Conservation (phyloP, 2,888 invertebrate genomes). For the Pristionchus arcanus region DNA sequence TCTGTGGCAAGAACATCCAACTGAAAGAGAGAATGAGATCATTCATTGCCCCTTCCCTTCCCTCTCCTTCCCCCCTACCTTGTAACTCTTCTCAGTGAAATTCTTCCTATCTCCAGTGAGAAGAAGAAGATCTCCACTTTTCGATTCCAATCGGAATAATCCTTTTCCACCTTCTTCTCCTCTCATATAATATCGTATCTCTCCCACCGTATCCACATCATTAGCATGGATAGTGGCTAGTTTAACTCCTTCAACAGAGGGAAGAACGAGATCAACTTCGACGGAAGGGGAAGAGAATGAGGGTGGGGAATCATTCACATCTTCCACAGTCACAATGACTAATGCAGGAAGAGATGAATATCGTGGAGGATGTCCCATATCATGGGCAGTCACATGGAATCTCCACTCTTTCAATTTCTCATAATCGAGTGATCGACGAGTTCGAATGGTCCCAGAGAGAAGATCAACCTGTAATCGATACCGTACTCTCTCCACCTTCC, state of each 20-base stretch:
- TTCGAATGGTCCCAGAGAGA: slow-evolving; percentile 89
- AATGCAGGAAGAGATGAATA: slow-evolving; percentile 88
- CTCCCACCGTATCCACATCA: slow-evolving; percentile 79
- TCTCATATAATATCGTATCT: slow-evolving; percentile 62
- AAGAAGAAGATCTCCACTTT: slow-evolving; percentile 86
- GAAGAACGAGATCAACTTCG: slow-evolving; percentile 49
- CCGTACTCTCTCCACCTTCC: neutral
- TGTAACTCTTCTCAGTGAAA: slow-evolving; percentile 55
- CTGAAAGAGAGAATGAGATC: slow-evolving; percentile 54
- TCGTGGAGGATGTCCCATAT: slow-evolving; percentile 87
- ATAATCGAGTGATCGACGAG: slow-evolving; percentile 88
- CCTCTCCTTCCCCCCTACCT: slow-evolving; percentile 18
- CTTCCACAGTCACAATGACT: slow-evolving; percentile 86
- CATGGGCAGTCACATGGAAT: slow-evolving; percentile 66
- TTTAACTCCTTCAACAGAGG: slow-evolving; percentile 72
- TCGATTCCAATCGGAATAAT: slow-evolving; percentile 84
- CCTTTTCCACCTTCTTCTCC: slow-evolving; percentile 49
- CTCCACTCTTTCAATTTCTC: slow-evolving; percentile 83
- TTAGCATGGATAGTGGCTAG: slow-evolving; percentile 76
- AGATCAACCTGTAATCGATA: slow-evolving; percentile 88
- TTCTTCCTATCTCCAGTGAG: slow-evolving; percentile 57
- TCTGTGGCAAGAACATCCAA: slow-evolving; percentile 67
- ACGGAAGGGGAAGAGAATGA: slow-evolving; percentile 51
- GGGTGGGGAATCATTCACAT: slow-evolving; percentile 60
- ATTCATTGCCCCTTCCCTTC: neutral